Evolutionary conservation across 2,888 invertebrate species (phyloP).

Genomic region (Leucophenga montana): DNA sequence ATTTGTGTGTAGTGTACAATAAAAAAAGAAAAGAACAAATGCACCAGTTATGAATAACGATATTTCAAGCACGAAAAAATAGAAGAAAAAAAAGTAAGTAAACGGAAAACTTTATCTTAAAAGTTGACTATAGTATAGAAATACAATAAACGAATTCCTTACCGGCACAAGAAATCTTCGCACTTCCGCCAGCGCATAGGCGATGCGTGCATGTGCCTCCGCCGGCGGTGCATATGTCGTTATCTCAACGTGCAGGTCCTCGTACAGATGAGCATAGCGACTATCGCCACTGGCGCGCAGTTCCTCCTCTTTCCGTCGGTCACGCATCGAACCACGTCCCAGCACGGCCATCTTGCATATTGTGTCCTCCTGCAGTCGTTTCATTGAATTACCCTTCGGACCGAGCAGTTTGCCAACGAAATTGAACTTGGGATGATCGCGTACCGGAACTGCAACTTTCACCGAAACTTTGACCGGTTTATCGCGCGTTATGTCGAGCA

Average conservation of each 20-base stretch:
- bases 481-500: constrained; percentile 90
- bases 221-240: constrained; percentile 93
- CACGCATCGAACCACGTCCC: constrained; percentile 94
- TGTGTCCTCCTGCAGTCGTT: constrained; percentile 93
- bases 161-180: constrained; percentile 87
- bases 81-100: background rate
- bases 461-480: constrained; percentile 91
- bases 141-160: constrained; percentile 46
- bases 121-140: background rate
- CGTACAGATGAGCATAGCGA: constrained; percentile 93
- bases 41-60: no score
- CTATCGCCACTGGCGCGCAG: constrained; percentile 90
- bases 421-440: constrained; percentile 95
- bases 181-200: constrained; percentile 86
- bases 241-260: constrained; percentile 93
- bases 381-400: constrained; percentile 93
- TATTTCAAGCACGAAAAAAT: background rate
- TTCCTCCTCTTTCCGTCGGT: constrained; percentile 95
- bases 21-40: no score
- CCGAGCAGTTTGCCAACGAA: constrained; percentile 96
- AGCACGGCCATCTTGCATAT: constrained; percentile 97
- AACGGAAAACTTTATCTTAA: background rate
- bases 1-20: background rate
- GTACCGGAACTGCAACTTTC: constrained; percentile 87
- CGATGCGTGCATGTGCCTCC: constrained; percentile 90